Conservation (phyloP, 2,888 invertebrate species). For the Drosophila affinis region DNA sequence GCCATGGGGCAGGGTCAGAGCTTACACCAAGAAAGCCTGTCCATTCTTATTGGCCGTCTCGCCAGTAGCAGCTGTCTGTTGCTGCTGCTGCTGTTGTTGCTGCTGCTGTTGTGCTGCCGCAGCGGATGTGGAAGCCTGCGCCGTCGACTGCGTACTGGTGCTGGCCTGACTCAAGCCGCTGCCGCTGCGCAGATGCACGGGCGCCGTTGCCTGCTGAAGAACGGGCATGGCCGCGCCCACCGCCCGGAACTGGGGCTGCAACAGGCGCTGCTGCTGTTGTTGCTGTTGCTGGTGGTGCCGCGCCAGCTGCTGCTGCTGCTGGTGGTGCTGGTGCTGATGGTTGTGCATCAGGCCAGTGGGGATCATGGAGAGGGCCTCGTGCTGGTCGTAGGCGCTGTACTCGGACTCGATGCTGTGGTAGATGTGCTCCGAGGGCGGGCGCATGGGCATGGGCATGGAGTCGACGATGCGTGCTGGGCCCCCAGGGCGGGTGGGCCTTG, state of each 20-base stretch:
- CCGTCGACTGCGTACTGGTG: slow-evolving; percentile 82
- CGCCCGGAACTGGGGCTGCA: slow-evolving; percentile 75
- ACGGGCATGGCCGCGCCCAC: slow-evolving; percentile 31
- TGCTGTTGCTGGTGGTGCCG: slow-evolving; percentile 68
- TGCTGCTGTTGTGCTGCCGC: slow-evolving; percentile 76
- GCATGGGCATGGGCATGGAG: slow-evolving; percentile 84
- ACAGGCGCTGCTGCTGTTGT: slow-evolving; percentile 69
- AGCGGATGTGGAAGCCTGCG: slow-evolving; percentile 74
- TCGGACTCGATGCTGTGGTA: slow-evolving; percentile 96
- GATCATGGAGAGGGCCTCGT: slow-evolving; percentile 85
- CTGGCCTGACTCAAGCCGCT: slow-evolving; percentile 83
- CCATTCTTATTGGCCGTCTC: slow-evolving; percentile 74
- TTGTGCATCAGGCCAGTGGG: slow-evolving; percentile 80
- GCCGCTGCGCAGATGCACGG: slow-evolving; percentile 82
- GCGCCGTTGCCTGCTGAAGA: slow-evolving; percentile 69
- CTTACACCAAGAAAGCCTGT: slow-evolving; percentile 83
- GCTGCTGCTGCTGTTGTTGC: slow-evolving; percentile 69
- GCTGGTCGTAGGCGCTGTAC: slow-evolving; percentile 90
- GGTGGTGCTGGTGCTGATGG: slow-evolving; percentile 55
- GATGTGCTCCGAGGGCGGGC: slow-evolving; percentile 94
- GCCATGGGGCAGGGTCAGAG: slow-evolving; percentile 11
- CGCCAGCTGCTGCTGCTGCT: slow-evolving; percentile 60
- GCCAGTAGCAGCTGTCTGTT: slow-evolving; percentile 54
- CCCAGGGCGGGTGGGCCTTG: slow-evolving; percentile 84
- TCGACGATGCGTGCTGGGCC: slow-evolving; percentile 75